These are phyloP conservation scores for Ichneumoninae sp. DNA, from an alignment of 2,888 invertebrate species.

Conservation along the genomic window DNA sequence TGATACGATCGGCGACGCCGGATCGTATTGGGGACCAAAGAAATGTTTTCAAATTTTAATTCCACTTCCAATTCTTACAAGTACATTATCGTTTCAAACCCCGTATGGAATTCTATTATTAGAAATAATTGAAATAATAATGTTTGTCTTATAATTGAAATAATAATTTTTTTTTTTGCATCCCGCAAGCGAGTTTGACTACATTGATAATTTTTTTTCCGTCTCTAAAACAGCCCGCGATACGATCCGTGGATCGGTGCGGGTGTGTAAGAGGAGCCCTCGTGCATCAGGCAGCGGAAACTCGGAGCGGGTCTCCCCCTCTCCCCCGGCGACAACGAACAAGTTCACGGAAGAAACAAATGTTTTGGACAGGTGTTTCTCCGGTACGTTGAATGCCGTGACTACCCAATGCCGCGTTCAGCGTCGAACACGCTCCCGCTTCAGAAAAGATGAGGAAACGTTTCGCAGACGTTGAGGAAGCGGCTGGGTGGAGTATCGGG, in stretches of 20 bases:
- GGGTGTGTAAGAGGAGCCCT: slow-evolving; percentile 1
- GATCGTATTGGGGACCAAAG: no score
- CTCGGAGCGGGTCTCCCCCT: background rate
- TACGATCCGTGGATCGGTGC: background rate
- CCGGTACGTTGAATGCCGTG: slow-evolving; percentile 28
- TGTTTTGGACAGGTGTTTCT: slow-evolving; percentile 47
- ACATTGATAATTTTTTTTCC: no score
- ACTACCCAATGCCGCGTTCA: slow-evolving; percentile 21
- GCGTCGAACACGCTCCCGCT: slow-evolving; percentile 26
- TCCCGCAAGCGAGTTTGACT: no score
- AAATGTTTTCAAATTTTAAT: no score
- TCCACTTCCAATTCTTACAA: no score
- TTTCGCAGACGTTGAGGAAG: slow-evolving; percentile 20
- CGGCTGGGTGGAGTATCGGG: background rate
- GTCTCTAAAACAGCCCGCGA: no score
- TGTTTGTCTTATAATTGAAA: no score
- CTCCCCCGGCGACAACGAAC: slow-evolving; percentile 13
- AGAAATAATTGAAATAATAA: no score
- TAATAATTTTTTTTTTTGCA: no score
- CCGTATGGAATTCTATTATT: no score
- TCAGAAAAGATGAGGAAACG: slow-evolving; percentile 37
- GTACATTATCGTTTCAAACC: no score
- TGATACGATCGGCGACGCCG: no score
- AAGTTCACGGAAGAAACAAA: slow-evolving; percentile 34
- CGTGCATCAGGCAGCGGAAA: slow-evolving; percentile 1